Percentiles rank a stretch among this genome's conserved stretches.
phyloP scores from a whole-genome alignment of 2,113 vertebrate genomes.

The Dicrurus megarhynchus region DNA sequence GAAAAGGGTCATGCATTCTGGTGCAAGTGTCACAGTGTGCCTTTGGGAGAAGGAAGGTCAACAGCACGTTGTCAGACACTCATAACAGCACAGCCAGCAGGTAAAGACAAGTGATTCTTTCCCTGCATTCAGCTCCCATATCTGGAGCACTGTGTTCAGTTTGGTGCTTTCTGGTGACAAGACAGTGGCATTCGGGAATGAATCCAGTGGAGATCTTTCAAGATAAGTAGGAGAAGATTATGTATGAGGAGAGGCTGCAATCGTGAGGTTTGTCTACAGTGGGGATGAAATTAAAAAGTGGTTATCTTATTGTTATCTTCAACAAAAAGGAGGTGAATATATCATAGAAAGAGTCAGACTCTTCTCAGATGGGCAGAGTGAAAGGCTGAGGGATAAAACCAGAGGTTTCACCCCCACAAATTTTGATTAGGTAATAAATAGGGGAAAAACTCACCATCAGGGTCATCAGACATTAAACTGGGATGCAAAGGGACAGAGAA shows the following conservation, averaged over 20 bases:
- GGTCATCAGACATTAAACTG: background rate
- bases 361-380: background rate
- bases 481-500: background rate
- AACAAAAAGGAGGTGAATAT: background rate
- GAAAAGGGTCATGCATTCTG: background rate
- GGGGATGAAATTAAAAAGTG: background rate
- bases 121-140: background rate
- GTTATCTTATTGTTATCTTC: background rate
- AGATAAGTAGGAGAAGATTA: background rate
- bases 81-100: background rate
- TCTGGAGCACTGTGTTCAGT: background rate
- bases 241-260: background rate
- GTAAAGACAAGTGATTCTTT: background rate
- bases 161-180: background rate
- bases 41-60: background rate
- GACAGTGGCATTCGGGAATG: background rate
- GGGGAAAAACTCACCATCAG: background rate
- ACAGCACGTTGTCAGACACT: background rate
- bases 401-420: accelerated
- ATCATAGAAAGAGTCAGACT: background rate
- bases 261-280: background rate
- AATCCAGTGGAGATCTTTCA: background rate
- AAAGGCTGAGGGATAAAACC: background rate
- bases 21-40: background rate
- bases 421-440: background rate